A percentile compares a stretch with the other conserved stretches of the same genome.
Evolutionary conservation across 2,888 invertebrate species (phyloP).

Genomic region (Gastrophysa polygoni): DNA sequence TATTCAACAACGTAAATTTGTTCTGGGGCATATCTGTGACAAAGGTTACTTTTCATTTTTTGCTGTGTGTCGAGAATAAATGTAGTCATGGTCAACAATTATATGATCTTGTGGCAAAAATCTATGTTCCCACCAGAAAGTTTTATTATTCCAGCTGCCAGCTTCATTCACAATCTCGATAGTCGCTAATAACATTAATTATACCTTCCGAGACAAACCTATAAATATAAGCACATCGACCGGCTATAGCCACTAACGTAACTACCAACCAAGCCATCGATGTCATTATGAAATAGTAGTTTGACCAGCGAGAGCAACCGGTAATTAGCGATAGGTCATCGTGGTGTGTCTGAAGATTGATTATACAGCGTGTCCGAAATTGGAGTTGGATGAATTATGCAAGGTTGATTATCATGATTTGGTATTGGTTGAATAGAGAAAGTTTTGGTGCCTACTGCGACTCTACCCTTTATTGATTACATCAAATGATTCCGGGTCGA

Average conservation of each 20-base stretch:
- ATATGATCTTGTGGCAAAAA: no score
- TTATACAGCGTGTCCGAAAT: neutral
- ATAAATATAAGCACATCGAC: neutral
- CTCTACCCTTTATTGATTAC: no score
- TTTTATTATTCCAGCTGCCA: neutral
- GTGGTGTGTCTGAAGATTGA: slow-evolving; percentile 8
- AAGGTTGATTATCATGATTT: no score
- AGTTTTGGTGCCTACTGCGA: no score
- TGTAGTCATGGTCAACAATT: no score
- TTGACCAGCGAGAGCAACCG: slow-evolving; percentile 13
- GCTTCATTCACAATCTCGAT: neutral
- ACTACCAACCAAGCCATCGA: neutral
- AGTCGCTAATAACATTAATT: neutral
- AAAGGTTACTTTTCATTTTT: no score
- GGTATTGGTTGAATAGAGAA: no score
- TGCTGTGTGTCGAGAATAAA: no score
- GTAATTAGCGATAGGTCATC: slow-evolving; percentile 19
- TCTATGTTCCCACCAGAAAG: no score
- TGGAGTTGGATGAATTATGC: neutral
- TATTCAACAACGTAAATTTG: no score
- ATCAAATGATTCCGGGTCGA: no score
- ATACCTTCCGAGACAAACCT: neutral
- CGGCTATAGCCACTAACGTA: neutral
- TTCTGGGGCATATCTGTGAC: no score
- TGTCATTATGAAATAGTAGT: slow-evolving; percentile 10